Conservation (phyloP, 2,113 vertebrate genomes). For the Macquaria australasica region DNA sequence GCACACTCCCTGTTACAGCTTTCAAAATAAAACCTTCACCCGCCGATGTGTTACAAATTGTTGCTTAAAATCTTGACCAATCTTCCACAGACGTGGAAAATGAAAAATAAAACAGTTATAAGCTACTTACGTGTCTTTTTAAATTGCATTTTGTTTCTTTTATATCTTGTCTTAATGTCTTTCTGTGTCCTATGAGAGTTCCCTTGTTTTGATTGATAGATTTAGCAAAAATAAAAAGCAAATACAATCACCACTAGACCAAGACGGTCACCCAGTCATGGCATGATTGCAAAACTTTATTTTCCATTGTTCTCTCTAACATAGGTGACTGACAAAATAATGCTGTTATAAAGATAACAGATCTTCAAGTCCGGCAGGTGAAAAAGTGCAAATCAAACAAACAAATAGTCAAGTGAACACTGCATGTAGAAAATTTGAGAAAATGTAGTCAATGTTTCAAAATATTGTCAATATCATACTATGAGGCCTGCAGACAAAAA, state of each 20-base stretch:
- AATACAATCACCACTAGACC: too few species aligned
- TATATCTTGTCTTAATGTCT: background rate
- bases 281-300: background rate
- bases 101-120: background rate
- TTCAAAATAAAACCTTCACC: constrained; percentile 60
- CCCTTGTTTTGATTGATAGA: background rate
- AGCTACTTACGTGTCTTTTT: background rate
- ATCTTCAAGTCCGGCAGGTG: background rate
- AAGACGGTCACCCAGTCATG: too few species aligned
- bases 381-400: background rate
- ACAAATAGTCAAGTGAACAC: background rate
- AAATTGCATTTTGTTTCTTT: background rate
- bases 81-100: background rate
- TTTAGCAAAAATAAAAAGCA: too few species aligned
- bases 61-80: background rate
- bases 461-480: too few species aligned
- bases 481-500: background rate
- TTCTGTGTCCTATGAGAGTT: background rate
- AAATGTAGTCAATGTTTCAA: too few species aligned
- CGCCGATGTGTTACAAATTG: background rate
- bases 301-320: background rate
- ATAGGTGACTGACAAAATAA: too few species aligned
- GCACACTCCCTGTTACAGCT: background rate
- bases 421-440: background rate
- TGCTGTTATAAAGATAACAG: too few species aligned